phyloP scores from a whole-genome alignment of 2,888 invertebrate species.

The Apamea epomidion region DNA sequence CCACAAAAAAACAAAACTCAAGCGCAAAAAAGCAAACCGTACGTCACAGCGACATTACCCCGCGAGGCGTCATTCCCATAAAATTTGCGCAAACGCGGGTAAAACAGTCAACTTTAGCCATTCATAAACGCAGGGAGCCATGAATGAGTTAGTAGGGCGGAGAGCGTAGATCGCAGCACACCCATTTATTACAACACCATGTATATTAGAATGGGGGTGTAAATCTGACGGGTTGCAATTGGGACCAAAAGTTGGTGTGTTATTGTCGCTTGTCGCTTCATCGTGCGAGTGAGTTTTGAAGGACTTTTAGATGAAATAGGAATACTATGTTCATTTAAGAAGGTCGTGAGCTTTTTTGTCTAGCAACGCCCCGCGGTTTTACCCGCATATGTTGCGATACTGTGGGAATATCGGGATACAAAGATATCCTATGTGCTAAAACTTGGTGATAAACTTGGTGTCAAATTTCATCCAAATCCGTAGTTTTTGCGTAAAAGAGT shows the following conservation, averaged over 20 bases:
- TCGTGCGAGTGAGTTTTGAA: slow-evolving; percentile 16
- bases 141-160: slow-evolving; percentile 69
- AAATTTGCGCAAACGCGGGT: slow-evolving; percentile 74
- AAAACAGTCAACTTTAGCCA: slow-evolving; percentile 68
- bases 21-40: slow-evolving; percentile 32
- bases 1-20: slow-evolving; percentile 25
- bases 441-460: too few species aligned
- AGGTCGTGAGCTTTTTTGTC: not conserved
- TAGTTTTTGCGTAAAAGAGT: too few species aligned
- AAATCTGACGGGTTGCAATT: slow-evolving; percentile 62
- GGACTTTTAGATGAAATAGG: slow-evolving; percentile 3
- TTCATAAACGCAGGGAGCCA: slow-evolving; percentile 71
- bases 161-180: slow-evolving; percentile 57
- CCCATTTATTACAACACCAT: slow-evolving; percentile 67
- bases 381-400: too few species aligned
- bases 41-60: slow-evolving; percentile 57
- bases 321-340: not conserved
- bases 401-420: too few species aligned
- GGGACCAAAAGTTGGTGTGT: slow-evolving; percentile 50
- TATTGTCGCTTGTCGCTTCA: slow-evolving; percentile 47
- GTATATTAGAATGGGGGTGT: slow-evolving; percentile 66
- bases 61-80: slow-evolving; percentile 65
- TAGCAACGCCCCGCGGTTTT: not conserved
- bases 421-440: too few species aligned
- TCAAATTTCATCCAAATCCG: too few species aligned